Evolutionary conservation across 2,888 invertebrate genomes (phyloP).

Genomic region (Dysmachus trigonus): DNA sequence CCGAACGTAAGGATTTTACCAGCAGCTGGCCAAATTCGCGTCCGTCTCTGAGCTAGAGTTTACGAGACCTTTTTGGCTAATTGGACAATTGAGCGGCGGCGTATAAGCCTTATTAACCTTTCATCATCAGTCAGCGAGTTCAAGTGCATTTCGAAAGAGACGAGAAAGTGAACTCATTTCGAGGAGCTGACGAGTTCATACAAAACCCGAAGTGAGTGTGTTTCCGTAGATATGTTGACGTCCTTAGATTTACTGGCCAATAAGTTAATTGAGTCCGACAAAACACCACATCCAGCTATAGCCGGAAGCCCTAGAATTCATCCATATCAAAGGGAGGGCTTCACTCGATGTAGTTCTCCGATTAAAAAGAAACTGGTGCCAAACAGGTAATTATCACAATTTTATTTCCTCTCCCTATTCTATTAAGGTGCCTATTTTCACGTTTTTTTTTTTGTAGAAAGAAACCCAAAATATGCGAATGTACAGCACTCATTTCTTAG

Average conservation of each 20-base stretch:
- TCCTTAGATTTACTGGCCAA: constrained; percentile 61
- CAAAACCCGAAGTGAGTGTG: neutral
- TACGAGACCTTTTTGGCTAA: constrained; percentile 26
- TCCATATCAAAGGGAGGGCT: constrained; percentile 41
- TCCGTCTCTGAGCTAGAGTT: neutral
- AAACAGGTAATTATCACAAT: constrained; percentile 43
- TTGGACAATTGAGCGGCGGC: neutral
- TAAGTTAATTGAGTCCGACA: constrained; percentile 57
- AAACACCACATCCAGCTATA: constrained; percentile 13
- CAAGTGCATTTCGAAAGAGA: neutral
- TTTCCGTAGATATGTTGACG: constrained; percentile 58
- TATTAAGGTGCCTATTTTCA: neutral
- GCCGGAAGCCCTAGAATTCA: constrained; percentile 43
- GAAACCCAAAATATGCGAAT: neutral
- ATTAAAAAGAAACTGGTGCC: constrained; percentile 29
- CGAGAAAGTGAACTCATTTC: neutral
- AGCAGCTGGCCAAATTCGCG: neutral
- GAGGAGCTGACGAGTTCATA: neutral
- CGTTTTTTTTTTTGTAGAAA: neutral
- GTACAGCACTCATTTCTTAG: neutral
- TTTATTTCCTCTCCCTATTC: neutral
- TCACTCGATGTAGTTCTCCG: constrained; percentile 25
- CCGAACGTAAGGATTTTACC: neutral
- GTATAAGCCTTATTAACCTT: constrained; percentile 19
- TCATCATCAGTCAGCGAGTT: neutral